Evolutionary conservation across 2,797 vertebrate genomes (phyloP).

Genomic region (Pteronotus mesoamericanus): DNA sequence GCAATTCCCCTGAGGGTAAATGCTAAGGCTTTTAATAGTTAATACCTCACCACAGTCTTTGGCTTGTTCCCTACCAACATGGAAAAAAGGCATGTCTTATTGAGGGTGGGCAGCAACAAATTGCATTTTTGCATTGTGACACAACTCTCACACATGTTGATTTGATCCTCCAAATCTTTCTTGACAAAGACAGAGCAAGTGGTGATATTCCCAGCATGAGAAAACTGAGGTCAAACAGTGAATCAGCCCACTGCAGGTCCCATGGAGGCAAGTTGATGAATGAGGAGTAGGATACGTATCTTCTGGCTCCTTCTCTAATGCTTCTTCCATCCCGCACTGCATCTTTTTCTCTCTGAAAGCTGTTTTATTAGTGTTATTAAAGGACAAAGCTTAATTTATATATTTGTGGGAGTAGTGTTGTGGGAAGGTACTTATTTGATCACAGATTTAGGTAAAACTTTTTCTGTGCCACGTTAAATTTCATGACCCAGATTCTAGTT

Average conservation of each 20-base stretch:
- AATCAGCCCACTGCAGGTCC: background rate
- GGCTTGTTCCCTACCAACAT: background rate
- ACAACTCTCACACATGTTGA: background rate
- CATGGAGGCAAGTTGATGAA: background rate
- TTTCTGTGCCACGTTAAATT: background rate
- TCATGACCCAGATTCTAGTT: background rate
- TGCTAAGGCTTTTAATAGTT: conserved; percentile 38
- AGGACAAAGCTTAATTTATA: background rate
- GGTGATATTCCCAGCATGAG: background rate
- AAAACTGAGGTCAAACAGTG: background rate
- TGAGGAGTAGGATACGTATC: background rate
- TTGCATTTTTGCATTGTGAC: background rate
- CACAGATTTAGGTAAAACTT: background rate
- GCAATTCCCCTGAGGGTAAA: background rate
- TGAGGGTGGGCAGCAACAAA: background rate
- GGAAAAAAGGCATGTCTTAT: background rate
- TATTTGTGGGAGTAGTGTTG: background rate
- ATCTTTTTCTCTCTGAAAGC: background rate
- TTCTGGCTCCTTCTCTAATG: background rate
- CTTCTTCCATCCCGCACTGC: background rate
- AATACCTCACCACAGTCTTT: background rate
- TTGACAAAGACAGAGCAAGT: background rate
- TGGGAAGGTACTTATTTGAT: background rate
- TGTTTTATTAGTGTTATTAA: background rate
- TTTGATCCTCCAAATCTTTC: background rate